phyloP scores from a whole-genome alignment of 1,140 invertebrate species.

The Psix sp. region DNA sequence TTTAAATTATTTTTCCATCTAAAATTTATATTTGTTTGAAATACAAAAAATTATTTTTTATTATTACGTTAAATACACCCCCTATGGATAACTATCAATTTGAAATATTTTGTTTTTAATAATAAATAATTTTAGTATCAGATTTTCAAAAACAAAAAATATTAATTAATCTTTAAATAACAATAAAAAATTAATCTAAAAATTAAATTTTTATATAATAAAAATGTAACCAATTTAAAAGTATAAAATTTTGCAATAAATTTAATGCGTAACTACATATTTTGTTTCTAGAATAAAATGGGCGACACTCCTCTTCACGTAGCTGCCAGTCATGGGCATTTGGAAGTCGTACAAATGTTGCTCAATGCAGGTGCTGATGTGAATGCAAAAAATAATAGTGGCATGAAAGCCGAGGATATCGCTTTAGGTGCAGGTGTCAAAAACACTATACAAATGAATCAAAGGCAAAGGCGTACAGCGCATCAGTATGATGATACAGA shows the following conservation, averaged over 20 bases:
- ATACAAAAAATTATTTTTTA: too few species aligned
- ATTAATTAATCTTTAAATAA: not conserved
- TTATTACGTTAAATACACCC: too few species aligned
- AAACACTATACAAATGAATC: constrained; percentile 71
- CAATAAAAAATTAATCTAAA: constrained; percentile 7
- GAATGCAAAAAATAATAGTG: constrained; percentile 78
- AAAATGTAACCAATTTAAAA: too few species aligned
- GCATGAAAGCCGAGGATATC: constrained; percentile 78
- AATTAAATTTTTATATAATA: constrained; percentile 7
- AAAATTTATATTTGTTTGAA: too few species aligned
- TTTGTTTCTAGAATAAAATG: constrained; percentile 76
- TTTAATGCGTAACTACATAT: too few species aligned
- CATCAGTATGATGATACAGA: constrained; percentile 68
- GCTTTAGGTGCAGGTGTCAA: constrained; percentile 74
- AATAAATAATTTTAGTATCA: too few species aligned
- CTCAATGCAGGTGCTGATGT: constrained; percentile 79
- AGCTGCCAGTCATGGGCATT: constrained; percentile 80
- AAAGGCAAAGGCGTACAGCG: constrained; percentile 35
- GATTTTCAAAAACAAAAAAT: too few species aligned
- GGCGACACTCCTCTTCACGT: constrained; percentile 81
- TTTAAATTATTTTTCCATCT: too few species aligned
- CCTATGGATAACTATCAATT: too few species aligned
- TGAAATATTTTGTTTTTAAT: too few species aligned
- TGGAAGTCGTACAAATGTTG: constrained; percentile 80
- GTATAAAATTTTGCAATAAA: too few species aligned